Conservation (phyloP, 2,797 vertebrate genomes). For the Hirundo rustica region DNA sequence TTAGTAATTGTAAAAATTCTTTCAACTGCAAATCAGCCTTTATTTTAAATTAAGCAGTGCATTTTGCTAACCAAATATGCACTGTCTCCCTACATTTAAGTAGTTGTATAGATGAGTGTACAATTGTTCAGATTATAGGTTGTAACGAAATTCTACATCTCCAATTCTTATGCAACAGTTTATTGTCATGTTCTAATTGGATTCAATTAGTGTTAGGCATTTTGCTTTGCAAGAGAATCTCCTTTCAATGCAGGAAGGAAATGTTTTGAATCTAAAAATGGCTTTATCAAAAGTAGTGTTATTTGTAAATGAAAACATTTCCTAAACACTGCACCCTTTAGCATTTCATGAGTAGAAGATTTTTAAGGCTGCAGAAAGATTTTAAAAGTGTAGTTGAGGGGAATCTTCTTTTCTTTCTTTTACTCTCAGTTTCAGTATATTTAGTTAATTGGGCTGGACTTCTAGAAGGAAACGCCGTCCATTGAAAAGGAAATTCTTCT, state of each 20-base stretch:
- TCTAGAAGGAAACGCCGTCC: background rate
- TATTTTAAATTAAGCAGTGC: background rate
- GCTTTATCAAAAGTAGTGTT: background rate
- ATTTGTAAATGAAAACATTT: background rate
- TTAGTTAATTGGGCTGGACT: background rate
- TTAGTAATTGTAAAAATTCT: slow-evolving; percentile 2
- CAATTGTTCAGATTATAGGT: background rate
- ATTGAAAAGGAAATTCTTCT: background rate
- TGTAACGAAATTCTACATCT: background rate
- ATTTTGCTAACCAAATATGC: background rate
- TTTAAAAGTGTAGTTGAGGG: background rate
- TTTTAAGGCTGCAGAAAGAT: background rate
- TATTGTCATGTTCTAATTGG: background rate
- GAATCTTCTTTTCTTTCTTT: background rate
- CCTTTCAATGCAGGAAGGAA: background rate
- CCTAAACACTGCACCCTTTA: background rate
- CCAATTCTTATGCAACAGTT: background rate
- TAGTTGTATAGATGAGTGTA: background rate
- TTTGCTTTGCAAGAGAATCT: background rate
- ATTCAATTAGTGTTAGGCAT: background rate
- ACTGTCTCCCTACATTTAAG: background rate
- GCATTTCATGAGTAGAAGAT: background rate
- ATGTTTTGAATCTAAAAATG: background rate
- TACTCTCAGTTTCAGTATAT: background rate
- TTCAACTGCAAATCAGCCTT: slow-evolving; percentile 1